Conservation (phyloP, 37 sponge, comb jelly and placozoan species). For the Mnemiopsis leidyi region DNA sequence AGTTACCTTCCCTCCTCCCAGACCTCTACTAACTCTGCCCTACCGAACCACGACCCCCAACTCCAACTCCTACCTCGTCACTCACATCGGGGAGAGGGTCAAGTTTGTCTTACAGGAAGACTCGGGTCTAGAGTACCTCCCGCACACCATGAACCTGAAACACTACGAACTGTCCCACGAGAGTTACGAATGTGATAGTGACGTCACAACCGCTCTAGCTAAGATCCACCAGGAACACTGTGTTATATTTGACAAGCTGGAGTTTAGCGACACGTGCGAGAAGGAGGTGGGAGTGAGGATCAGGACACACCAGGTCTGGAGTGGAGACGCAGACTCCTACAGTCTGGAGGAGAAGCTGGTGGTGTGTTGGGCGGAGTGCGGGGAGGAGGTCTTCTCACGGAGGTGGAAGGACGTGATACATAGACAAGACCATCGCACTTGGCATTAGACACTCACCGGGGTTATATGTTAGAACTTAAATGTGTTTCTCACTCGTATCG, state of each 20-base stretch:
- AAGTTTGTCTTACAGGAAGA: conserved; percentile 1
- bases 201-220: background rate
- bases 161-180: background rate
- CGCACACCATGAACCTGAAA: conserved; percentile 21
- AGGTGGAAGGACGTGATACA: background rate
- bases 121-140: background rate
- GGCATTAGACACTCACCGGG: background rate
- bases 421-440: background rate
- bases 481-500: too few species aligned
- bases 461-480: too few species aligned
- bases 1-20: background rate
- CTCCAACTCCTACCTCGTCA: background rate
- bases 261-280: background rate
- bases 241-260: background rate
- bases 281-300: conserved; percentile 5
- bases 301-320: background rate
- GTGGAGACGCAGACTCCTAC: background rate
- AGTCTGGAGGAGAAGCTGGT: background rate
- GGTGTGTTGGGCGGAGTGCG: background rate
- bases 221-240: background rate
- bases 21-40: background rate
- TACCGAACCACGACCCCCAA: background rate
- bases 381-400: background rate
- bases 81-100: background rate
- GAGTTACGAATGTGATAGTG: background rate